phyloP scores from a whole-genome alignment of 2,888 invertebrate species.

The Lordiphosa andalusiaca region DNA sequence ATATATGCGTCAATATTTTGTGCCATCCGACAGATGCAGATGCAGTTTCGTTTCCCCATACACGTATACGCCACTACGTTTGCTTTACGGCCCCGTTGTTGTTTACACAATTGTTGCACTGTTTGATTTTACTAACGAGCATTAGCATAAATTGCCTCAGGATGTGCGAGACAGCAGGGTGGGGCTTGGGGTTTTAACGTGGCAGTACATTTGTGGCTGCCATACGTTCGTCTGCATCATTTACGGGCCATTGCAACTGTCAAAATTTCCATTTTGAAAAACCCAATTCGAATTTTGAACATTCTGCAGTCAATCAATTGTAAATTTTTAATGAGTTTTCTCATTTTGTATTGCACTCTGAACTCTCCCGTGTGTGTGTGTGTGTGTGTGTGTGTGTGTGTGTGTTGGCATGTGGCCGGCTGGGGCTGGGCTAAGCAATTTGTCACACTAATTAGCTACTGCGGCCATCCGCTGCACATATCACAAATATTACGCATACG shows the following conservation, averaged over 20 bases:
- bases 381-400: slow-evolving; percentile 1
- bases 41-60: slow-evolving; percentile 9
- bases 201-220: slow-evolving; percentile 17
- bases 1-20: slow-evolving; percentile 73
- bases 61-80: slow-evolving; percentile 22
- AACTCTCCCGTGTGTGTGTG: background rate
- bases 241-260: slow-evolving; percentile 30
- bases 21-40: slow-evolving; percentile 50
- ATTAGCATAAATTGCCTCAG: slow-evolving; percentile 68
- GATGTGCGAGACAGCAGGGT: slow-evolving; percentile 3
- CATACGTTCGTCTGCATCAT: slow-evolving; percentile 47
- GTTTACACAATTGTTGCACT: slow-evolving; percentile 68
- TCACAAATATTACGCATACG: slow-evolving; percentile 35
- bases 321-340: slow-evolving; percentile 74
- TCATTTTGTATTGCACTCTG: slow-evolving; percentile 55
- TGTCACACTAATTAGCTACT: slow-evolving; percentile 61
- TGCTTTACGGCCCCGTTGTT: slow-evolving; percentile 65
- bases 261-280: slow-evolving; percentile 29
- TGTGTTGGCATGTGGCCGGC: background rate
- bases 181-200: slow-evolving; percentile 1
- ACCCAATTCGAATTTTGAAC: slow-evolving; percentile 29
- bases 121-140: slow-evolving; percentile 73
- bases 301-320: slow-evolving; percentile 71
- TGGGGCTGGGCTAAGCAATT: slow-evolving; percentile 43
- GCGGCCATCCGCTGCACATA: slow-evolving; percentile 17